phyloP scores from a whole-genome alignment of 1,140 invertebrate genomes.

The Copidosoma floridanum region DNA sequence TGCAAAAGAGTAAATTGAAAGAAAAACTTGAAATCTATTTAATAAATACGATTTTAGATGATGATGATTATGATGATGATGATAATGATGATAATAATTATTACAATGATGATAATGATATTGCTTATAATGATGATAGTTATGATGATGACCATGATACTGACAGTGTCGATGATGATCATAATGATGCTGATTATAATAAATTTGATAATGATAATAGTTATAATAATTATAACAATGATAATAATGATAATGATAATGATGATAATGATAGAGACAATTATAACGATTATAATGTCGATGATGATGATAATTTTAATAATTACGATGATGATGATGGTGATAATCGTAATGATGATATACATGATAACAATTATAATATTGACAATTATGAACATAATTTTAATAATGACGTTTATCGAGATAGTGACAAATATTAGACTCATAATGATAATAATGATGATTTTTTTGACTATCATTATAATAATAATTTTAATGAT shows the following conservation, averaged over 20 bases:
- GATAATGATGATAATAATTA: no score
- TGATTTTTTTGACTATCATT: not conserved
- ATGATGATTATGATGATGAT: no score
- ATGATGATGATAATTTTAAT: not conserved
- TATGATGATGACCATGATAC: no score
- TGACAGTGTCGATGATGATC: no score
- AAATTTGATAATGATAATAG: no score
- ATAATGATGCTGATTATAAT: no score
- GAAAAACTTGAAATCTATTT: no score
- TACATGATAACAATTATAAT: not conserved
- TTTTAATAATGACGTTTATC: not conserved
- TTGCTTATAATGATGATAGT: no score
- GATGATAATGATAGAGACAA: not conserved
- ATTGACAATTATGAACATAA: not conserved
- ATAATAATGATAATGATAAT: not conserved
- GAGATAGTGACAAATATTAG: not conserved
- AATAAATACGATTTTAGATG: no score
- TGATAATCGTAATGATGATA: not conserved
- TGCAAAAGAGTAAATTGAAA: no score
- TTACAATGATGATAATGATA: no score
- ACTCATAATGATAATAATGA: not conserved
- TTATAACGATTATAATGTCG: not conserved
- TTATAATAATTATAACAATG: not conserved
- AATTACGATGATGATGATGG: not conserved
- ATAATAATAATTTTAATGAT: no score